These are phyloP conservation scores for Phainopepla nitens DNA, from an alignment of 2,113 vertebrate genomes.

Conservation along the genomic window DNA sequence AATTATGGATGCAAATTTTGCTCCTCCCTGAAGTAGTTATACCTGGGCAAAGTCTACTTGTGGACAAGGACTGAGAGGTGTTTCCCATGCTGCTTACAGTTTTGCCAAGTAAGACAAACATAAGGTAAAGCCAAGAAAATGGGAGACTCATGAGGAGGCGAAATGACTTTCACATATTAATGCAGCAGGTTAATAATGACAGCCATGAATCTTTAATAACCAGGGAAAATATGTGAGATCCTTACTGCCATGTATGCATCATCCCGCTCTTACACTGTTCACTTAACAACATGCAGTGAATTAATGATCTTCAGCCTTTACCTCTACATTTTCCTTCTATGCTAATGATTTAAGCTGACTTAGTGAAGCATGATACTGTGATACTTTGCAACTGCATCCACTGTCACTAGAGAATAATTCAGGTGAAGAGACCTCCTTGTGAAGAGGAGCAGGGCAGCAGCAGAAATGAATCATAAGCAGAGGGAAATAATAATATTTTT, in stretches of 20 bases:
- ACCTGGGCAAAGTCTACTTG: neutral
- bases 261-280: neutral
- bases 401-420: neutral
- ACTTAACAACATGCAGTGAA: neutral
- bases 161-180: neutral
- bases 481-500: neutral
- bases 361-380: neutral
- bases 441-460: neutral
- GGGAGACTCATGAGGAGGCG: neutral
- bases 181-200: neutral
- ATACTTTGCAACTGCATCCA: neutral
- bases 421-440: neutral
- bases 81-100: neutral
- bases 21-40: neutral
- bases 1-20: neutral
- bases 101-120: neutral
- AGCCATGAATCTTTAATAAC: neutral
- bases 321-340: neutral
- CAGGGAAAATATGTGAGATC: neutral
- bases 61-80: neutral
- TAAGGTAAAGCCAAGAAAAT: neutral
- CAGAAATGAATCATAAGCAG: neutral
- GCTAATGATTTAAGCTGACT: neutral
- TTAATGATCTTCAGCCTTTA: neutral
- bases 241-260: neutral